These are phyloP conservation scores for Prunella himalayana DNA, from an alignment of 2,113 vertebrate genomes.

Conservation along the genomic window DNA sequence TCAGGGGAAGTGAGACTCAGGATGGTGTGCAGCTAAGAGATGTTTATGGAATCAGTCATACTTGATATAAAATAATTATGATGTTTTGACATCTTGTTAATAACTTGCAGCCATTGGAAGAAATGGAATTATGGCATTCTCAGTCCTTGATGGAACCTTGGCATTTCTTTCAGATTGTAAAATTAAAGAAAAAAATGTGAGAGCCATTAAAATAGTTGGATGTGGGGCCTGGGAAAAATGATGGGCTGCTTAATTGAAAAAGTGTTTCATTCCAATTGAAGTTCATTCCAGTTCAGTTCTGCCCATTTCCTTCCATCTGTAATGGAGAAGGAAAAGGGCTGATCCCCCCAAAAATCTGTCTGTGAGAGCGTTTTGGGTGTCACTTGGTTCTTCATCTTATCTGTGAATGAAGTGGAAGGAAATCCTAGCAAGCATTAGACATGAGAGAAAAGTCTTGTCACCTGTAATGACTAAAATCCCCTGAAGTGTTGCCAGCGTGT, in stretches of 20 bases:
- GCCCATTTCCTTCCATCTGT: neutral
- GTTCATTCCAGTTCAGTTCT: neutral
- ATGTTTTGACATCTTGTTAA: slow-evolving; percentile 70
- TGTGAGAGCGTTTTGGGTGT: neutral
- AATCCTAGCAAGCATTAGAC: slow-evolving; percentile 22
- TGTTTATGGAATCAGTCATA: slow-evolving; percentile 62
- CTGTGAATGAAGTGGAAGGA: slow-evolving; percentile 38
- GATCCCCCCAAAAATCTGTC: neutral
- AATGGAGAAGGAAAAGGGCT: neutral
- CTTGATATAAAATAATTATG: slow-evolving; percentile 64
- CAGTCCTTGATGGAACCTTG: slow-evolving; percentile 55
- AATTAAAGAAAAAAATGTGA: slow-evolving; percentile 60
- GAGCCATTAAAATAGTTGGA: slow-evolving; percentile 55
- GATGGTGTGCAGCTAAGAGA: neutral
- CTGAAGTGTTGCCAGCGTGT: slow-evolving; percentile 66
- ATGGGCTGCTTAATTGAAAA: slow-evolving; percentile 36
- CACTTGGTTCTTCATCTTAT: neutral
- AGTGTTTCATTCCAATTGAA: neutral
- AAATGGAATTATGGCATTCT: slow-evolving; percentile 11
- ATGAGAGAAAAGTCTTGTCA: slow-evolving; percentile 58
- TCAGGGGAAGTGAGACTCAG: neutral
- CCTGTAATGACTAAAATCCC: slow-evolving; percentile 70
- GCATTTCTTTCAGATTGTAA: slow-evolving; percentile 59
- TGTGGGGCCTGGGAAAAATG: slow-evolving; percentile 19
- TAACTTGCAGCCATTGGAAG: slow-evolving; percentile 57